Base-by-base conservation (phyloP, 1,140 invertebrate genomes). In the Eupristina koningsbergeri region DNA sequence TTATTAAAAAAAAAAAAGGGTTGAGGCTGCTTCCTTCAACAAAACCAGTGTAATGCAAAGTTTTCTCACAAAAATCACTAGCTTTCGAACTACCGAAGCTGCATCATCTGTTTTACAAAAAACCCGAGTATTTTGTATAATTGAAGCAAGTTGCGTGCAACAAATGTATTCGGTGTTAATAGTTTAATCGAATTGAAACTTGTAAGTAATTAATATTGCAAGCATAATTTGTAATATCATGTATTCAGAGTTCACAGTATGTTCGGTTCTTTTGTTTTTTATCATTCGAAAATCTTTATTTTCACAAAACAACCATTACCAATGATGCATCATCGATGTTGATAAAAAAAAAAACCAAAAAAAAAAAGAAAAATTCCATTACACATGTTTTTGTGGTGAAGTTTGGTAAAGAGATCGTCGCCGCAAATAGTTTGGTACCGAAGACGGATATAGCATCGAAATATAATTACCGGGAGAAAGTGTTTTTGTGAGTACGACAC, bases 1-100 rank as follows among this genome's bases (percentile, higher is more conserved):
- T 81, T 81, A 78, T 0, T 34, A 64, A n/a, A 76, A 79, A 84
- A 69, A 81, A 81, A 84, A 84, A 84, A 84, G 78, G 83, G 71
- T 84, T 84, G 71, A 31, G 71, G 61, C 58, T 47, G 34, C 58
- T 77, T 76, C 71, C 78, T 76, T 53, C 71, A 80, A 80, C 50
- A 75, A 69, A 71, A 64, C 76, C 71, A 1, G 39, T 36, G 67
- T n/a, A 74, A 84, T 84, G 76, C 83, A 74, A 80, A 80, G 73
- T 69, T 76, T 79, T 26, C 63, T 53, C 31, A 58, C 9, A 58
- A 84, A 84, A 80, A 53, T 84, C 77, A 84, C 78, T 80, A 76
- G 83, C 67, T 22, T 80, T 22, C 41, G 26, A 61, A 36, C 71
- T 58, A 45, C 34, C 78, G 61, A 45, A 77, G 58, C 11, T n/a